Base-by-base conservation (phyloP, 2,888 invertebrate genomes). In the Choreutis nemorana region DNA sequence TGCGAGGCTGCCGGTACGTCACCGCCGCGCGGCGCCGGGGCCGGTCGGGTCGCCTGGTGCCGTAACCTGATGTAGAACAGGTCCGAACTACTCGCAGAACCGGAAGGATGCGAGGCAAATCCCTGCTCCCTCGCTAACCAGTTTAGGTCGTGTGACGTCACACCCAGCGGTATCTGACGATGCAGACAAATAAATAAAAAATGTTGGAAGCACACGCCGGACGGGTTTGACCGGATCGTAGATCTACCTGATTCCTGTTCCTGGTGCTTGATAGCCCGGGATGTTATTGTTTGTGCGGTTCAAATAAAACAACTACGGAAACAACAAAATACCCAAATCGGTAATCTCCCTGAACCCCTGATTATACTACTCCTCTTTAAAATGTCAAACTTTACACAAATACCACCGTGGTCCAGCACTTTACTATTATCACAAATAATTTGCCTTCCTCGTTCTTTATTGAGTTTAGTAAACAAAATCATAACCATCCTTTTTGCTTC, bases 111-210 rank as follows among this genome's bases (percentile, higher is more conserved):
- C 73, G 61, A 70, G 62, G 72, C 70, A 75, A 77, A 77, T 78
- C 78, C 78, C 75, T 75, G 78, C 75, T 75, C 75, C 78, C 71
- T 75, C 73, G 62, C 67, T 70, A 77, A 78, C 78, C 77, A 75
- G 78, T 78, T 78, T 77, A 78, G 78, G 75, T 77, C 58, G 75
- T 55, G 59, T 77, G 75, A 77, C 77, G 78, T 77, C 77, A 77
- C 71, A 47, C 68, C 63, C 75, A 75, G 77, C 77, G 77, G 77
- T 75, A 75, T 65, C 68, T 66, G 65, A 72, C 75, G 70, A 58
- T 73, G 70, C 77, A 75, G 68, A 77, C 73, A 72, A 78, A 77
- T 77, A 78, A 78, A 75, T 72, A 75, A 77, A 77, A 78, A 78
- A 72, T 75, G 75, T 72, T 77, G 77, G 72, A 73, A 77, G 75